Evolutionary conservation across 1,140 invertebrate genomes (phyloP).

Genomic region (Trichoplusia ni): DNA sequence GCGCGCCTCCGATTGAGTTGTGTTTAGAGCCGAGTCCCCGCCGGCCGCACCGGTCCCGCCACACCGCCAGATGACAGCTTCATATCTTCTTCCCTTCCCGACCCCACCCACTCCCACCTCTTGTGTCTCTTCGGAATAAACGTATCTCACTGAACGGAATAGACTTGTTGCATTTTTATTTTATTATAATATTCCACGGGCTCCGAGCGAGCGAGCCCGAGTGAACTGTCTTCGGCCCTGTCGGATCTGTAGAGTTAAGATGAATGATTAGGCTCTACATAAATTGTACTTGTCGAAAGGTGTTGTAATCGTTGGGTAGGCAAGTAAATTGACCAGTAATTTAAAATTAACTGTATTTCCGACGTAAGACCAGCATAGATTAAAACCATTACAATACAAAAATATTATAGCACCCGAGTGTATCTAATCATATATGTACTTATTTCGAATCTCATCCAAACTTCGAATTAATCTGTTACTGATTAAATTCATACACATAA

Average conservation of each 20-base stretch:
- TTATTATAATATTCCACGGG: slow-evolving; percentile 61
- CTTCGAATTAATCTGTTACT: too few relatives aligned
- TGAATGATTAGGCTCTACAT: slow-evolving; percentile 33
- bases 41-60: slow-evolving; percentile 35
- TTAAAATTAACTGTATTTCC: too few relatives aligned
- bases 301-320: too few relatives aligned
- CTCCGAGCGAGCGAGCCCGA: slow-evolving; percentile 51
- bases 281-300: neutral
- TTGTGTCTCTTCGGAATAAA: slow-evolving; percentile 45
- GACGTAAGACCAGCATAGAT: too few relatives aligned
- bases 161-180: slow-evolving; percentile 76
- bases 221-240: slow-evolving; percentile 53
- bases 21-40: slow-evolving; percentile 33
- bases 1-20: slow-evolving; percentile 67
- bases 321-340: neutral
- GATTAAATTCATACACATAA: neutral
- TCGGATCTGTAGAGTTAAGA: slow-evolving; percentile 43
- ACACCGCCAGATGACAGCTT: slow-evolving; percentile 69
- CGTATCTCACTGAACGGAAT: slow-evolving; percentile 62
- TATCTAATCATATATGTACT: too few relatives aligned
- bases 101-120: slow-evolving; percentile 47
- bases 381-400: too few relatives aligned
- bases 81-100: slow-evolving; percentile 59
- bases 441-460: too few relatives aligned
- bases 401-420: too few relatives aligned